A percentile compares a stretch with the other conserved stretches of the same genome.
Evolutionary conservation across 2,888 invertebrate genomes (phyloP).

Genomic region (Leptinotarsa rubiginosa): DNA sequence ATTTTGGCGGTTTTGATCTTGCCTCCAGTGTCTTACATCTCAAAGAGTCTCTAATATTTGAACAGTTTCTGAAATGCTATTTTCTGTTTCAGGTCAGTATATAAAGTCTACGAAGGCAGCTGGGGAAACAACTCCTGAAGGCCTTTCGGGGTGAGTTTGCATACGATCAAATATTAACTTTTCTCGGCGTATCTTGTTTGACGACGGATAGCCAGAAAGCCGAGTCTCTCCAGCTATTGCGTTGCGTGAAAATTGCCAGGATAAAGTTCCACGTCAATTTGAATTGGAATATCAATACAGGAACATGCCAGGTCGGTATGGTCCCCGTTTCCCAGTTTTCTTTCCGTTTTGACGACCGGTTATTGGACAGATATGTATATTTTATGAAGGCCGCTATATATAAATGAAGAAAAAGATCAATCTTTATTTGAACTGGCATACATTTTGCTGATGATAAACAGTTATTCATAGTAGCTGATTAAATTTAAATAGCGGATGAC

Average conservation of each 20-base stretch:
- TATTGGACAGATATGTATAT: slow-evolving; percentile 3
- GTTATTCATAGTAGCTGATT: too few relatives aligned
- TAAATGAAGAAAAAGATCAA: too few relatives aligned
- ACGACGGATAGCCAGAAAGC: slow-evolving; percentile 41
- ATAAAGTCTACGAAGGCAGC: slow-evolving; percentile 5
- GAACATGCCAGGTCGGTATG: not conserved
- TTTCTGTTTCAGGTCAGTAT: slow-evolving; percentile 52
- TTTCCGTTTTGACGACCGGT: not conserved
- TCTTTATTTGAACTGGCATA: too few relatives aligned
- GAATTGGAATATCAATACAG: not conserved
- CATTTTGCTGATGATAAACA: too few relatives aligned
- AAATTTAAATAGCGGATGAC: too few relatives aligned
- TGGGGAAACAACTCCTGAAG: slow-evolving; percentile 7
- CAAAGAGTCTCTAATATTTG: slow-evolving; percentile 40
- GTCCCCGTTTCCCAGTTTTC: not conserved
- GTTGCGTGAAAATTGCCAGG: slow-evolving; percentile 8
- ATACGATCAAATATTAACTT: slow-evolving; percentile 53
- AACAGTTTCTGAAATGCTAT: slow-evolving; percentile 38
- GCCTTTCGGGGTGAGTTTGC: slow-evolving; percentile 46
- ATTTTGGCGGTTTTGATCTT: slow-evolving; percentile 24
- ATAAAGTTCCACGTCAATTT: not conserved
- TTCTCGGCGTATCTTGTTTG: slow-evolving; percentile 45
- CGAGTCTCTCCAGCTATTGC: slow-evolving; percentile 41
- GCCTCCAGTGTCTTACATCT: not conserved
- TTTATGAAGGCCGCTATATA: not conserved